Conservation (phyloP, 1,140 invertebrate genomes). For the Ips nitidus region DNA sequence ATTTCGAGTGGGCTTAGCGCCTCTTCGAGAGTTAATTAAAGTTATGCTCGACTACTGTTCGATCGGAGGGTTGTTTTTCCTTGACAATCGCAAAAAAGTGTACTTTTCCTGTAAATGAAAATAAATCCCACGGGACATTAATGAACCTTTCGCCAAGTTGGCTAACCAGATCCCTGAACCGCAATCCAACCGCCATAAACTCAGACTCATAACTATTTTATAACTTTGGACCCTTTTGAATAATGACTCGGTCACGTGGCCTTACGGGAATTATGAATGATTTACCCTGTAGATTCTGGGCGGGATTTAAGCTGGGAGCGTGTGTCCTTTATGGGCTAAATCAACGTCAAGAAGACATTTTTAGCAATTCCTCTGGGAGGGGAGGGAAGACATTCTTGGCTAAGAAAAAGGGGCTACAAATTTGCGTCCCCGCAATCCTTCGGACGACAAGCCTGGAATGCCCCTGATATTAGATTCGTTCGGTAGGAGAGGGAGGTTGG, state of each 20-base stretch:
- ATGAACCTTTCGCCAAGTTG: too few species aligned
- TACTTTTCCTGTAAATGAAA: too few species aligned
- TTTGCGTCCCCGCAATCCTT: conserved; percentile 1
- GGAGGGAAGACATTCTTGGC: not conserved
- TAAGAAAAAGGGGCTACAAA: conserved; percentile 4
- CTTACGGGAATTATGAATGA: not conserved
- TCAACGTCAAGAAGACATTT: too few species aligned
- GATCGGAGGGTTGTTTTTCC: not conserved
- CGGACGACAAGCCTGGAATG: not conserved
- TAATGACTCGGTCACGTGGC: conserved; percentile 3
- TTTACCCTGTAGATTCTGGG: not conserved
- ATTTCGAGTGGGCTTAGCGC: conserved; percentile 21
- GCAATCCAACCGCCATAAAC: not conserved
- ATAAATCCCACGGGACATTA: too few species aligned
- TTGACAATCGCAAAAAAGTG: not conserved
- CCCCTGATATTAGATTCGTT: not conserved
- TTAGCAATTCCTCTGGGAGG: too few species aligned
- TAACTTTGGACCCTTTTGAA: not conserved
- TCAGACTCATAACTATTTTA: conserved; percentile 1
- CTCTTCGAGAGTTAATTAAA: conserved; percentile 27
- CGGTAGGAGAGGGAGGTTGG: not conserved
- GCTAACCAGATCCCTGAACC: not conserved
- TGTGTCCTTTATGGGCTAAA: too few species aligned
- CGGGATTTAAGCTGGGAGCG: not conserved
- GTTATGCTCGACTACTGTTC: conserved; percentile 15